A percentile compares a stretch with the other conserved stretches of the same genome.
These are phyloP conservation scores for Trypoxylon attenuatum DNA, from an alignment of 2,888 invertebrate species.

Conservation along the genomic window DNA sequence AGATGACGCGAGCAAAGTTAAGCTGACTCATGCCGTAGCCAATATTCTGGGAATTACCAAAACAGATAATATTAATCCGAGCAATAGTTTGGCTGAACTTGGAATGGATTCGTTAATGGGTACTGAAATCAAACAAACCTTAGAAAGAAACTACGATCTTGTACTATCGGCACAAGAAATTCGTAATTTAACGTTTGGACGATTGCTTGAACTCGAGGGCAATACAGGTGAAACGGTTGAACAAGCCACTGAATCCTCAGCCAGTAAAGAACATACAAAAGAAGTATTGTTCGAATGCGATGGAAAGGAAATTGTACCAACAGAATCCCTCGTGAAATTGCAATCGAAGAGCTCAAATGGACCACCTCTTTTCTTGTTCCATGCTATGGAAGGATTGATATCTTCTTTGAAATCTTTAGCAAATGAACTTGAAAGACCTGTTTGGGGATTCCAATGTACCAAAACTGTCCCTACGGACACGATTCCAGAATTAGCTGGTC, in stretches of 20 bases:
- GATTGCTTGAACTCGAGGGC: constrained; percentile 78
- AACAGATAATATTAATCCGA: constrained; percentile 83
- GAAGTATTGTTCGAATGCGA: constrained; percentile 74
- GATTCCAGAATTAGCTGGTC: constrained; percentile 83
- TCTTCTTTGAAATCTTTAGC: constrained; percentile 84
- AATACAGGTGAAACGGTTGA: constrained; percentile 45
- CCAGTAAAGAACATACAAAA: constrained; percentile 66
- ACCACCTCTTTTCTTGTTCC: constrained; percentile 81
- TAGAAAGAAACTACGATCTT: constrained; percentile 94
- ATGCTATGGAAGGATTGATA: constrained; percentile 93
- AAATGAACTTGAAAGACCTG: constrained; percentile 82
- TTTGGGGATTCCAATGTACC: constrained; percentile 94
- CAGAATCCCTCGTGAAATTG: constrained; percentile 82
- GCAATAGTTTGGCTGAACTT: constrained; percentile 90
- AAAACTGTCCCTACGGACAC: constrained; percentile 83
- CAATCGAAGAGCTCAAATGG: constrained; percentile 76
- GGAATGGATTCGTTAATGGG: constrained; percentile 99
- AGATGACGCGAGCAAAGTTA: constrained; percentile 77
- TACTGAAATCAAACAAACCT: constrained; percentile 97
- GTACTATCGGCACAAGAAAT: constrained; percentile 94
- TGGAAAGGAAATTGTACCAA: constrained; percentile 84
- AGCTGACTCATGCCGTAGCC: constrained; percentile 86
- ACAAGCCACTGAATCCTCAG: too few relatives aligned
- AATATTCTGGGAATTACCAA: constrained; percentile 95
- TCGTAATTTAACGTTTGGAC: constrained; percentile 86